Evolutionary conservation across 2,888 invertebrate species (phyloP).

Genomic region (Chouioia cunea): DNA sequence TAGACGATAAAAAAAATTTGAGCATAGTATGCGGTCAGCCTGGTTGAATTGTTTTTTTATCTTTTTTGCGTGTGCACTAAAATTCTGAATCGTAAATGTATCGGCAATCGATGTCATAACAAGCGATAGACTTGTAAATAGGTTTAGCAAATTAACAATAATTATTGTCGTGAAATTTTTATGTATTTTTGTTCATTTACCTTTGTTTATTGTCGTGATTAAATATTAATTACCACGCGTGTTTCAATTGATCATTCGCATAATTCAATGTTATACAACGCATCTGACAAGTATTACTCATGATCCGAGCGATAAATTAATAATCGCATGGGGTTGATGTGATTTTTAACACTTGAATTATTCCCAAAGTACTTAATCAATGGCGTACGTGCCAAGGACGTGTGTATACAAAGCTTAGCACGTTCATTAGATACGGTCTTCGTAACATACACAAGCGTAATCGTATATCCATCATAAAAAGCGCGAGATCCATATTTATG

Average conservation of each 20-base stretch:
- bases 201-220: slow-evolving; percentile 1
- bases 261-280: too few species aligned
- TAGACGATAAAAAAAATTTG: slow-evolving; percentile 28
- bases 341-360: too few species aligned
- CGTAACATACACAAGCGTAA: not conserved
- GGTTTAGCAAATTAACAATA: slow-evolving; percentile 24
- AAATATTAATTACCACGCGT: too few species aligned
- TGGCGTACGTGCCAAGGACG: not conserved
- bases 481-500: slow-evolving; percentile 37
- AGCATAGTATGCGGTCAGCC: slow-evolving; percentile 8
- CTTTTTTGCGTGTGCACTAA: not conserved
- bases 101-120: slow-evolving; percentile 37
- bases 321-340: too few species aligned
- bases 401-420: too few species aligned
- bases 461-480: slow-evolving; percentile 38
- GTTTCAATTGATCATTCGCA: too few species aligned
- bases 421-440: too few species aligned
- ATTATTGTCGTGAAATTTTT: slow-evolving; percentile 2
- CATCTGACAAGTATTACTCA: too few species aligned
- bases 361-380: too few species aligned
- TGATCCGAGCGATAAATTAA: too few species aligned
- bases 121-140: not conserved
- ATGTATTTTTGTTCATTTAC: too few species aligned
- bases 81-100: slow-evolving; percentile 40
- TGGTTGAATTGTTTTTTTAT: slow-evolving; percentile 18